phyloP scores from a whole-genome alignment of 1,140 invertebrate genomes.

The Drosophila malerkotliana region DNA sequence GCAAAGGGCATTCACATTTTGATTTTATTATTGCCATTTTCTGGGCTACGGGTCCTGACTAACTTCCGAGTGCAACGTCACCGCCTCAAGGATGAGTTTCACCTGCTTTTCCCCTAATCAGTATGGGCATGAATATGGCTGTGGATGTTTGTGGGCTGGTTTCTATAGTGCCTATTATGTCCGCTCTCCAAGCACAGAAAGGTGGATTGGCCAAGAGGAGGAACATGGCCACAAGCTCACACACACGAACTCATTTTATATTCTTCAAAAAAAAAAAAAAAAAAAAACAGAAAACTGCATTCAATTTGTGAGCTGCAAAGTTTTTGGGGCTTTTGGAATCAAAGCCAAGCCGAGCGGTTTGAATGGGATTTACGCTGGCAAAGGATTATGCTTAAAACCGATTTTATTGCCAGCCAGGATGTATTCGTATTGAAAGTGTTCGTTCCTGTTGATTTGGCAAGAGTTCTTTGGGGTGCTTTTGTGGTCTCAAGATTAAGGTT shows the following conservation, averaged over 20 bases:
- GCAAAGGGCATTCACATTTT: constrained; percentile 82
- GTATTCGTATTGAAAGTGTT: constrained; percentile 23
- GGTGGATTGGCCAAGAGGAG: constrained; percentile 13
- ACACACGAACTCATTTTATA: constrained; percentile 6
- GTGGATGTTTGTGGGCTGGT: constrained; percentile 10
- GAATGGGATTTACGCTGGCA: constrained; percentile 56
- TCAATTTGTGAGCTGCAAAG: constrained; percentile 48
- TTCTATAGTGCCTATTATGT: constrained; percentile 43
- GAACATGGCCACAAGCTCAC: constrained; percentile 5
- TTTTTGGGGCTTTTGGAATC: constrained; percentile 52
- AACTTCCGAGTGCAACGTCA: constrained; percentile 68
- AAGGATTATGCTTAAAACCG: constrained; percentile 41
- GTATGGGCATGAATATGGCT: constrained; percentile 16
- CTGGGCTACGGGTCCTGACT: constrained; percentile 30
- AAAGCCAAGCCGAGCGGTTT: constrained; percentile 46
- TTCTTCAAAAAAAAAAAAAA: background rate
- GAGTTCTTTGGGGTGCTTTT: background rate
- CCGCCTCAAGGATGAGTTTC: constrained; percentile 35
- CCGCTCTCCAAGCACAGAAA: constrained; percentile 50
- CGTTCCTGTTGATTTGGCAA: constrained; percentile 31
- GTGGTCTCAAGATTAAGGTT: background rate
- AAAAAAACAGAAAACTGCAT: constrained; percentile 22
- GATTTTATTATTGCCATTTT: constrained; percentile 77
- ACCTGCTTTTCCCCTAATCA: constrained; percentile 38
- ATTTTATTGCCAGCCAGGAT: constrained; percentile 51